Conservation (phyloP, 2,888 invertebrate species). For the Sphaerophoria taeniata region DNA sequence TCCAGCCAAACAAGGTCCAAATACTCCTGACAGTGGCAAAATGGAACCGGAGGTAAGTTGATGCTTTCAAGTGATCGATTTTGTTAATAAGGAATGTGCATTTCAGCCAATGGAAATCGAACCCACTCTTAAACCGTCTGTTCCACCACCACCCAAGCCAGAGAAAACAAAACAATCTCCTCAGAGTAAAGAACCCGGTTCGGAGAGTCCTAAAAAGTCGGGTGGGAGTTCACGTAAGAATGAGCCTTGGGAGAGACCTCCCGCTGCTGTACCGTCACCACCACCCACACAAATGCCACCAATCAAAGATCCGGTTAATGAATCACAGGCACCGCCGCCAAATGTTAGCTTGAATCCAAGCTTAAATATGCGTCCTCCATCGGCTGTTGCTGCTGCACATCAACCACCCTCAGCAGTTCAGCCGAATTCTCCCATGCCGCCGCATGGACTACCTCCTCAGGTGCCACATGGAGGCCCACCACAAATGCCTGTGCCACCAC, state of each 20-base stretch:
- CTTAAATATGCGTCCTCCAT: conserved; percentile 74
- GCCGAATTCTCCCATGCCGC: conserved; percentile 65
- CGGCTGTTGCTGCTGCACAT: conserved; percentile 52
- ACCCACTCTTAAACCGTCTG: conserved; percentile 80
- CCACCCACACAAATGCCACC: conserved; percentile 83
- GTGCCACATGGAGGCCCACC: conserved; percentile 48
- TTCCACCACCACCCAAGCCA: conserved; percentile 76
- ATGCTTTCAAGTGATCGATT: conserved; percentile 59
- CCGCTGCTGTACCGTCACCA: conserved; percentile 83
- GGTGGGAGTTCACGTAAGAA: conserved; percentile 28
- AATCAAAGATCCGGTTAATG: conserved; percentile 81
- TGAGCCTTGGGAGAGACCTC: conserved; percentile 63
- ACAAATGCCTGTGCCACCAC: conserved; percentile 10
- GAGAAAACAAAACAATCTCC: conserved; percentile 48
- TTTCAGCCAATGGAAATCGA: conserved; percentile 80
- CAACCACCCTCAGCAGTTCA: conserved; percentile 58
- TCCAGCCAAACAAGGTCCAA: conserved; percentile 39
- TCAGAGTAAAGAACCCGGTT: conserved; percentile 36
- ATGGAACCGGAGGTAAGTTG: conserved; percentile 79
- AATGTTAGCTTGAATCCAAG: conserved; percentile 33
- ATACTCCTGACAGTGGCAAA: conserved; percentile 77
- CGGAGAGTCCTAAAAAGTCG: conserved; percentile 47
- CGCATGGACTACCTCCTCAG: conserved; percentile 47
- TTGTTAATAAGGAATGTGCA: conserved; percentile 26
- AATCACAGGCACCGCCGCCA: conserved; percentile 14